Evolutionary conservation across 2,888 invertebrate species (phyloP), one percentile per base, ranked within the genome.

Genomic region (Caenorhabditis sinica): DNA sequence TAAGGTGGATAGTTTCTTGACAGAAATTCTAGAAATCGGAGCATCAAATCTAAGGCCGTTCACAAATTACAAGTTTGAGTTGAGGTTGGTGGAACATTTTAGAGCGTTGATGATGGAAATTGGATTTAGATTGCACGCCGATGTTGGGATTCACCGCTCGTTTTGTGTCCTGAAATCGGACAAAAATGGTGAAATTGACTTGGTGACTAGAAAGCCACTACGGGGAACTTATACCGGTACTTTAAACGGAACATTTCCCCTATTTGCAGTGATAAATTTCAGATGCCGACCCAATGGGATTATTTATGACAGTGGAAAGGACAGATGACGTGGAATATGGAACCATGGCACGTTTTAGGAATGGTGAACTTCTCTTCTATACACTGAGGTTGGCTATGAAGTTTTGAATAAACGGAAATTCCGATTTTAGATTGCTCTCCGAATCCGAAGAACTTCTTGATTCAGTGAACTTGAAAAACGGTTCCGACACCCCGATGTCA

Each of bases 221-320:
- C 28, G 56, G 4, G 56, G 56, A 23, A 56, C 83, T 23, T 86
- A 86, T 63, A 11, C 15, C 5, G 68, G 76, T 56, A 28, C 13
- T 33, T 3, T 5, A n/a, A n/a, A n/a, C 13, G n/a, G n/a, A n/a
- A n/a, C n/a, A n/a, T n/a, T n/a, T n/a, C n/a, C n/a, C n/a, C n/a
- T n/a, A n/a, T n/a, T n/a, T n/a, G n/a, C n/a, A n/a, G n/a, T n/a
- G n/a, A n/a, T n/a, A 33, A 33, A 33, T 49, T 49, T 1, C 20
- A 49, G 74, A 68, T 25, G 20, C 56, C 5, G 68, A 82, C 25
- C 53, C 75, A 20, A 86, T 86, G 86, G 86, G 86, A 25, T 23
- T 86, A 17, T 86, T 86, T 40, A 49, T 74, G 30, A 69, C 77
- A 4, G 45, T 65, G 28, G 45, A 25, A 20, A 61, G 61, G 36